Evolutionary conservation across 2,113 vertebrate genomes (phyloP), one percentile per base, ranked within the genome.

Genomic region (Tupaia chinensis): DNA sequence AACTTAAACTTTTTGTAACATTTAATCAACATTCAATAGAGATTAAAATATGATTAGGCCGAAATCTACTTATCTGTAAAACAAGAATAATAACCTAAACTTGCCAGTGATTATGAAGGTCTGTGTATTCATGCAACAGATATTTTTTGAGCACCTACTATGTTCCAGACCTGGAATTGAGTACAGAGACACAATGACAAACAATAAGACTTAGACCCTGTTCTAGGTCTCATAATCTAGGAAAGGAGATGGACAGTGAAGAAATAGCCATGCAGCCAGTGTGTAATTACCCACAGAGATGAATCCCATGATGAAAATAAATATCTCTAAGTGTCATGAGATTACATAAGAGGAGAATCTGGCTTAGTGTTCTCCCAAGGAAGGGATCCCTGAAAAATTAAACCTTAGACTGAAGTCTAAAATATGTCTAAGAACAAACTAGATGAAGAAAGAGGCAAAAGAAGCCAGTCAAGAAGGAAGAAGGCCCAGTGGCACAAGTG

Each of bases 11-110:
- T 91, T 89, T 80, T 80, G 23, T n/a, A 63, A 84, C 54, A 80
- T 96, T 76, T 76, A 79, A 76, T 65, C 27, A 77, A 16, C 7
- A 44, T 15, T 66, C 22, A 93, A 12, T 56, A 20, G n/a, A 73
- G 17, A 72, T 9, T 68, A 60, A 92, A 66, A 77, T 9, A 82
- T 80, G 44, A 44, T 91, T 91, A 76, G 4, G 3, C 53, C 56
- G 84, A 60, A 90, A 92, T 29, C 32, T 87, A 4, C 89, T 83
- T 32, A 29, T 66, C 66, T 85, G 1, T 89, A 73, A 96, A 94
- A 61, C 77, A 88, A 63, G 25, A 27, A 69, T 60, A 91, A 93
- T 70, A 76, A 66, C 53, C 66, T 80, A 44, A 27, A 79, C 32
- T 93, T 88, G 25, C 29, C 29, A 34, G 16, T 76, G 56, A 85